Percentiles rank a stretch among this genome's conserved stretches.
These are phyloP conservation scores for Potamarius usumacintae DNA, from an alignment of 2,113 vertebrate species.

Conservation along the genomic window DNA sequence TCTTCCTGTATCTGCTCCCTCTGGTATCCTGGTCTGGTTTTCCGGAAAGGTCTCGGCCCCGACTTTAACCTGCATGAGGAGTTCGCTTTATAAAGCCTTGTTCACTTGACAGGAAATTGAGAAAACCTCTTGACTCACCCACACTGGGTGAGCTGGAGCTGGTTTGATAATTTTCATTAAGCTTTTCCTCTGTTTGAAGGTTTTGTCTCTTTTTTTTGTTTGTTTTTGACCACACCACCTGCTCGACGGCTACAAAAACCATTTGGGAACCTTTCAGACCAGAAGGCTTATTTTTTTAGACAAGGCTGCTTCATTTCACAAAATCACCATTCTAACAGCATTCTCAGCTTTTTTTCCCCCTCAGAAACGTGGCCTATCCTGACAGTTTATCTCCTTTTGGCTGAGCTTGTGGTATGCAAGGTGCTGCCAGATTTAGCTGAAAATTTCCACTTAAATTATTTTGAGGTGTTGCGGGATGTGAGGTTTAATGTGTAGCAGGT, in stretches of 20 bases:
- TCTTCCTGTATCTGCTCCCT: constrained; percentile 57
- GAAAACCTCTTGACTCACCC: constrained; percentile 35
- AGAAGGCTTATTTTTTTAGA: background rate
- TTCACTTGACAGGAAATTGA: constrained; percentile 65
- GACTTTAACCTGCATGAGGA: constrained; percentile 62
- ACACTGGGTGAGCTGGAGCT: background rate
- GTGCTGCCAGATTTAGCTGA: background rate
- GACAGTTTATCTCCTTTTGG: background rate
- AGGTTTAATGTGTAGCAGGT: background rate
- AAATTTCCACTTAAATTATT: background rate
- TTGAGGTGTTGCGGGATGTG: background rate
- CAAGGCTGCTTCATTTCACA: background rate
- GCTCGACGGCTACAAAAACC: background rate
- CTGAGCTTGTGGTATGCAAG: background rate
- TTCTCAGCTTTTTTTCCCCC: background rate
- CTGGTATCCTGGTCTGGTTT: constrained; percentile 61
- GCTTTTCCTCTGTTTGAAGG: constrained; percentile 4
- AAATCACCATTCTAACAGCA: background rate
- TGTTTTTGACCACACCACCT: constrained; percentile 11
- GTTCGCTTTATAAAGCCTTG: constrained; percentile 48
- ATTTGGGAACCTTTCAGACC: background rate
- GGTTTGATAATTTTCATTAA: constrained; percentile 13
- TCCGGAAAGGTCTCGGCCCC: constrained; percentile 56
- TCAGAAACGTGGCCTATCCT: background rate
- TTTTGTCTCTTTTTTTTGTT: background rate